Conservation (phyloP, 2,888 invertebrate species). For the Vesta saturnalis region DNA sequence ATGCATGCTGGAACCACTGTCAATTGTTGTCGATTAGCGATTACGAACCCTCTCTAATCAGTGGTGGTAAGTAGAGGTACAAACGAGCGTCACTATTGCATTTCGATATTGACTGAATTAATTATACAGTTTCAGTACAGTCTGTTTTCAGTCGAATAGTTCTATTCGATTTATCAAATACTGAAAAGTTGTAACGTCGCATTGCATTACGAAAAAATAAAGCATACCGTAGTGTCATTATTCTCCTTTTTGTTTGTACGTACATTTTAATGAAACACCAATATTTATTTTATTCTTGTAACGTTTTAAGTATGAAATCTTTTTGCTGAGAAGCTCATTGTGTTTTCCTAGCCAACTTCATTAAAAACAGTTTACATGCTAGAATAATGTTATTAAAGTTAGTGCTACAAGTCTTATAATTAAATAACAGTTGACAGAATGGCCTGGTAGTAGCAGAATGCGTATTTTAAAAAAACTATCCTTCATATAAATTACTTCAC, state of each 20-base stretch:
- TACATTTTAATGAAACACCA: too few relatives aligned
- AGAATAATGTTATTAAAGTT: too few relatives aligned
- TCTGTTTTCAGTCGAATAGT: conserved; percentile 3
- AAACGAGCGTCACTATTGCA: conserved; percentile 42
- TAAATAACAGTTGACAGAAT: too few relatives aligned
- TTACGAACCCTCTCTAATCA: conserved; percentile 43
- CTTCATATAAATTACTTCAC: too few relatives aligned
- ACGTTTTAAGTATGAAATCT: too few relatives aligned
- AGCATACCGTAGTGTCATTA: not conserved
- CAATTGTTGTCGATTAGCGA: conserved; percentile 46
- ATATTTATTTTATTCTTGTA: too few relatives aligned
- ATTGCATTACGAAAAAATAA: not conserved
- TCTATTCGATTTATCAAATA: not conserved
- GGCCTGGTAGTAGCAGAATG: too few relatives aligned
- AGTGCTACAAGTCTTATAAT: too few relatives aligned
- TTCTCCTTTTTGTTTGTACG: not conserved
- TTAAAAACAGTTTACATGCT: too few relatives aligned
- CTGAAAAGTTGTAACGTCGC: not conserved
- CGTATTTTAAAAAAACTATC: too few relatives aligned
- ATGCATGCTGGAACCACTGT: conserved; percentile 41
- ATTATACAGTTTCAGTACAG: conserved; percentile 38
- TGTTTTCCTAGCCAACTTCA: too few relatives aligned
- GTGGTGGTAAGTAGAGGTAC: conserved; percentile 37
- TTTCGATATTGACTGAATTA: conserved; percentile 40
- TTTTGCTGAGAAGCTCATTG: too few relatives aligned